Evolutionary conservation across 2,797 vertebrate species (phyloP), one percentile per base, ranked within the genome.

Genomic region (Apogon hyalosoma): DNA sequence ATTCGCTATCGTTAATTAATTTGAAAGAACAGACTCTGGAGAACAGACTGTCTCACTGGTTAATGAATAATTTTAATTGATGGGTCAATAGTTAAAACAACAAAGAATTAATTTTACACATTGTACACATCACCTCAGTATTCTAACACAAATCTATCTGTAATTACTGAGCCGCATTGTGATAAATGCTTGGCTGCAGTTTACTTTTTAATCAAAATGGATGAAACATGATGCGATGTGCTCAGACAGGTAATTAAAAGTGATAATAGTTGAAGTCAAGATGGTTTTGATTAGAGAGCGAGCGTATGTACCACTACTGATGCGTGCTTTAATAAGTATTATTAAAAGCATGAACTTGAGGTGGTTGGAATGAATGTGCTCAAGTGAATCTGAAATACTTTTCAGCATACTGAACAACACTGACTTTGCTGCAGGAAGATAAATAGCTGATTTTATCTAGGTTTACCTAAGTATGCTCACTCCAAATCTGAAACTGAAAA

Each of bases 1-100:
- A 66, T 81, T 77, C 31, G 39, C 42, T 51, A 74, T 73, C 31
- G 79, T 65, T 68, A 86, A 84, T 86, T 79, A 70, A 88, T 75
- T 73, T 73, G n/a, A 31, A 75, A 78, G 57, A 80, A 47, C 21
- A 38, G 33, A 63, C 63, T 71, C 18, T 16, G 45, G 51, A 71
- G 68, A 49, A 67, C 18, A 63, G 49, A 71, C 12, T 39, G 52
- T 64, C 38, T 72, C 55, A 73, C 39, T 56, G 61, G 48, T 21
- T 18, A 47, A 75, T 69, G 31, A 33, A 33, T 43, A 33, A 62
- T 39, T 48, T 54, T 54, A 52, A 72, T 54, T 43, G 16, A 55
- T 56, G 19, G 43, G 56, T 62, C 18, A 62, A 42, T 64, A n/a
- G 36, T 52, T 59, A 48, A 38, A 70, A 31, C 1, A 61, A 54